A percentile compares a stretch with the other conserved stretches of the same genome.
Conservation (phyloP, 2,888 invertebrate genomes). For the Eupithecia vulgata region DNA sequence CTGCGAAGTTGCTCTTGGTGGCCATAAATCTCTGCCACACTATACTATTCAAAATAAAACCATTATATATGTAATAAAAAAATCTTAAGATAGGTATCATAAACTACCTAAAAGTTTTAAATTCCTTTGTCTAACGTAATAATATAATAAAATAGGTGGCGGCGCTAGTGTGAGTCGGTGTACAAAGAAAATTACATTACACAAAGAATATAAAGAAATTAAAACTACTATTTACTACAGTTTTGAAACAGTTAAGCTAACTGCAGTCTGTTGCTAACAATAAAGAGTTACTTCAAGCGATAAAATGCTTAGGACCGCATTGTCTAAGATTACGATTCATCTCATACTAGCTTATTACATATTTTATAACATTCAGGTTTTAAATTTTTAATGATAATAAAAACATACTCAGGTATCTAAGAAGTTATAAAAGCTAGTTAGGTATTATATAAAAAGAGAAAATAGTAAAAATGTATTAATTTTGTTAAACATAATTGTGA, state of each 20-base stretch:
- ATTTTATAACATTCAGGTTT: not conserved
- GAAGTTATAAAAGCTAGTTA: not conserved
- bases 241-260: not conserved
- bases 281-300: not conserved
- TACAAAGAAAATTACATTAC: no score
- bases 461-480: not conserved
- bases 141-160: no score
- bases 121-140: no score
- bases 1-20: no score
- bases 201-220: not conserved
- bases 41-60: no score
- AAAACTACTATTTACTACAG: not conserved
- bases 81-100: no score
- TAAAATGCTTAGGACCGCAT: not conserved
- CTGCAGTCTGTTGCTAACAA: not conserved
- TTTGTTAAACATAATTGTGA: not conserved
- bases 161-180: no score
- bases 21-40: no score
- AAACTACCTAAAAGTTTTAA: no score
- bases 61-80: no score
- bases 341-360: not conserved
- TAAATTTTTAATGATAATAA: not conserved
- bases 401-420: not conserved
- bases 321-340: not conserved
- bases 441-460: not conserved